These are phyloP conservation scores for Loris lydekkerianus DNA, from an alignment of 2,797 vertebrate genomes.

Conservation along the genomic window DNA sequence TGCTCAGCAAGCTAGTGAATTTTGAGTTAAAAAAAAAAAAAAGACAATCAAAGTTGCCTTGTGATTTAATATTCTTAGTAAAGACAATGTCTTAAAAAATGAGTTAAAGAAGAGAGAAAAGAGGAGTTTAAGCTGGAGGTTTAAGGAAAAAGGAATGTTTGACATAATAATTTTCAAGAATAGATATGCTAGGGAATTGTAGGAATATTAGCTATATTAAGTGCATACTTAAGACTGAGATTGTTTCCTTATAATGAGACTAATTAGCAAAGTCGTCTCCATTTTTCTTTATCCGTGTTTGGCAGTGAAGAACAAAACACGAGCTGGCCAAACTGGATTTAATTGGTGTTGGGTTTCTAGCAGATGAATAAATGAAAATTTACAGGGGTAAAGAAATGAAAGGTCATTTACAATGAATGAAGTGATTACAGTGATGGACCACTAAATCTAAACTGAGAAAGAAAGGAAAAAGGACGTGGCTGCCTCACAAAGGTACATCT, in stretches of 20 bases:
- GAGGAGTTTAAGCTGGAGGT: background rate
- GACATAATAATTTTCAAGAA: conserved; percentile 35
- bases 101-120: background rate
- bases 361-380: background rate
- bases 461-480: background rate
- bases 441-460: background rate
- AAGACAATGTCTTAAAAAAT: background rate
- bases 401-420: background rate
- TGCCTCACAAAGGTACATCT: background rate
- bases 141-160: background rate
- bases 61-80: conserved; percentile 56
- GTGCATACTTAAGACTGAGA: background rate
- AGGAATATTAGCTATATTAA: background rate
- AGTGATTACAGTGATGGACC: background rate
- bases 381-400: conserved; percentile 7
- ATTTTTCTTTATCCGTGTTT: conserved; percentile 16
- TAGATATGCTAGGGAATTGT: background rate
- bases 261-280: background rate
- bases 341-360: background rate
- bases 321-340: background rate
- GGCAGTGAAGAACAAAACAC: background rate
- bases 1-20: background rate
- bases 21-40: background rate
- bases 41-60: background rate
- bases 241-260: conserved; percentile 8